phyloP scores from a whole-genome alignment of 1,140 invertebrate species.

The Drosophila saltans region DNA sequence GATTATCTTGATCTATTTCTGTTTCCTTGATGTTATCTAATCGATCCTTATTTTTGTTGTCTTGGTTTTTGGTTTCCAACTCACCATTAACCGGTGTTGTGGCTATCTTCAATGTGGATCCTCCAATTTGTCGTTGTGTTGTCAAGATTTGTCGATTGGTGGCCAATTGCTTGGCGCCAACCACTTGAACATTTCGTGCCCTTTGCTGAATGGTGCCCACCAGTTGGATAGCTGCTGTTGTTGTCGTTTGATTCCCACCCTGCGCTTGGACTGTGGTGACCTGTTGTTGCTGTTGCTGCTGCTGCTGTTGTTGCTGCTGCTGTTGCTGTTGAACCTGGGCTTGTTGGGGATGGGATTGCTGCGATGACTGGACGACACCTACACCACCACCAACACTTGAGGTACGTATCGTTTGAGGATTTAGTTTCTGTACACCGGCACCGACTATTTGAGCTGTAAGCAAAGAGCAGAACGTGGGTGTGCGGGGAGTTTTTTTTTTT shows the following conservation, averaged over 20 bases:
- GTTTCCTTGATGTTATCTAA: too few relatives aligned
- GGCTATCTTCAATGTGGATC: constrained; percentile 86
- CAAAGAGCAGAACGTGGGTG: constrained; percentile 76
- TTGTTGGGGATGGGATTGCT: constrained; percentile 30
- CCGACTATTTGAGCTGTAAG: constrained; percentile 87
- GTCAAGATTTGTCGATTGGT: constrained; percentile 82
- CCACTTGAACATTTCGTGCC: constrained; percentile 85
- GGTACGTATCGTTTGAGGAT: constrained; percentile 86
- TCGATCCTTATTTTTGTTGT: too few relatives aligned
- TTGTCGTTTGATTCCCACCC: constrained; percentile 29
- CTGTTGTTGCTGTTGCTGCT: constrained; percentile 35
- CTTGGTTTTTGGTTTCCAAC: constrained; percentile 22
- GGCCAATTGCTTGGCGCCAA: constrained; percentile 84
- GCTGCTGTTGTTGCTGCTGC: constrained; percentile 34
- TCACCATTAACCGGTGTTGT: constrained; percentile 86
- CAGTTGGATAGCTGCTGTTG: constrained; percentile 84
- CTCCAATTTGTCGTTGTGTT: constrained; percentile 85
- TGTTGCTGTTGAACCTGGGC: constrained; percentile 19
- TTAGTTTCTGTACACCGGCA: constrained; percentile 86
- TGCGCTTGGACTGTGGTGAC: constrained; percentile 60
- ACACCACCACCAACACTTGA: constrained; percentile 75
- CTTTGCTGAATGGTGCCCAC: constrained; percentile 86
- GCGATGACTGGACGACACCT: constrained; percentile 51
- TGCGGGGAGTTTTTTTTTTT: constrained; percentile 78
- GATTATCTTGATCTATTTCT: too few relatives aligned